Percentiles rank a stretch among this genome's conserved stretches.
These are phyloP conservation scores for Dexiosoma caninum DNA, from an alignment of 2,888 invertebrate species.

Conservation along the genomic window DNA sequence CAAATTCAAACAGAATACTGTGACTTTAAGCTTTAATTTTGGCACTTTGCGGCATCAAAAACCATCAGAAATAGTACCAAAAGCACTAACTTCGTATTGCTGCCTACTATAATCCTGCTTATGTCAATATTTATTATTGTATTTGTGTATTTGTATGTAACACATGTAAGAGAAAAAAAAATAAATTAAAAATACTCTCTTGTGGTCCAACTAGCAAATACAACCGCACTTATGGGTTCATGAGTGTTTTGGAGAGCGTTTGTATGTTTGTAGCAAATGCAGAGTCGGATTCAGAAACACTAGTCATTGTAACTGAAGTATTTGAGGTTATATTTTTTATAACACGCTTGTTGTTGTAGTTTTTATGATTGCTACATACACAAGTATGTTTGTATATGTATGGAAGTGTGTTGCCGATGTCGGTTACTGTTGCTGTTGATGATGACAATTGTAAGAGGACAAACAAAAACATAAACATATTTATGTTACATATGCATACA, in stretches of 20 bases:
- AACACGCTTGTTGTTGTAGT: background rate
- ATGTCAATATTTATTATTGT: conserved; percentile 1
- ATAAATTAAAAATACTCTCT: conserved; percentile 33
- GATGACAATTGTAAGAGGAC: conserved; percentile 42
- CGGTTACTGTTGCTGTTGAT: conserved; percentile 37
- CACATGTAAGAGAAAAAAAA: background rate
- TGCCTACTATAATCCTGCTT: no score
- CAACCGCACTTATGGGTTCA: conserved; percentile 23
- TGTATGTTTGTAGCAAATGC: conserved; percentile 11
- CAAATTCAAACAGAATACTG: no score
- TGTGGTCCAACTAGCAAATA: conserved; percentile 50
- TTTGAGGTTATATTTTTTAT: conserved; percentile 28
- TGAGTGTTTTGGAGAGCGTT: conserved; percentile 21
- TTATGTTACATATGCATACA: conserved; percentile 29
- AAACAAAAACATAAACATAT: conserved; percentile 38
- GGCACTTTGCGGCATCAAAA: no score
- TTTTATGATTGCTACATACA: background rate
- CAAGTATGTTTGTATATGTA: background rate
- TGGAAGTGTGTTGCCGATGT: background rate
- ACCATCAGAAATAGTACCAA: no score
- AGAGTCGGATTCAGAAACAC: conserved; percentile 7
- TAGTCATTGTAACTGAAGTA: conserved; percentile 32
- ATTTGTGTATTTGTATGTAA: background rate
- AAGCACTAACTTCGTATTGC: no score
- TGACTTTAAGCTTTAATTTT: no score